Evolutionary conservation across 2,888 invertebrate species (phyloP).

Genomic region (Myopa testacea): DNA sequence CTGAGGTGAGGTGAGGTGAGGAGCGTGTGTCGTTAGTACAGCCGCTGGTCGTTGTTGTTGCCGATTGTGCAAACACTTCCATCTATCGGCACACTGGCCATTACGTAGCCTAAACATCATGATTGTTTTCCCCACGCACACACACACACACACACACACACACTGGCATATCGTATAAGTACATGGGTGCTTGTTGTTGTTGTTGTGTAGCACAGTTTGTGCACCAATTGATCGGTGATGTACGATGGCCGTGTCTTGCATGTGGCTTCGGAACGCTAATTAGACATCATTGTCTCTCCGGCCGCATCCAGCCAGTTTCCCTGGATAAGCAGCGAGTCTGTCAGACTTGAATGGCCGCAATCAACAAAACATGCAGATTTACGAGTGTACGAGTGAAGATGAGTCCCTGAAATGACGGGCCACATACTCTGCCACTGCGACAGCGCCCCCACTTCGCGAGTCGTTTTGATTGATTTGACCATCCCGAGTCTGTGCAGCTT

Average conservation of each 20-base stretch:
- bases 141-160: slow-evolving; percentile 13
- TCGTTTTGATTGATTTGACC: too few species aligned
- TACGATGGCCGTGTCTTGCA: slow-evolving; percentile 39
- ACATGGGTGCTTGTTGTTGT: neutral
- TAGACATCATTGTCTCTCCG: slow-evolving; percentile 2
- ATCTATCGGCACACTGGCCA: slow-evolving; percentile 37
- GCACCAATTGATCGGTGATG: slow-evolving; percentile 35
- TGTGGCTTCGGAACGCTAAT: slow-evolving; percentile 49
- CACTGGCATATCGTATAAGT: too few species aligned
- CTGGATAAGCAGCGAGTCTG: too few species aligned
- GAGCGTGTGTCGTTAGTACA: slow-evolving; percentile 58
- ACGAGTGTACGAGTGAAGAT: too few species aligned
- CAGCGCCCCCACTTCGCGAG: too few species aligned
- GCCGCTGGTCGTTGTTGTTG: slow-evolving; percentile 15
- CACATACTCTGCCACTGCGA: too few species aligned
- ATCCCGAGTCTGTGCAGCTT: too few species aligned
- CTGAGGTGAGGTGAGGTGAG: slow-evolving; percentile 55
- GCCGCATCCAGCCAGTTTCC: too few species aligned
- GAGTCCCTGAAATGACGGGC: too few species aligned
- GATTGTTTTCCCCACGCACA: slow-evolving; percentile 30
- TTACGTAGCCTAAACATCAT: slow-evolving; percentile 40
- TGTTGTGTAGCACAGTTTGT: slow-evolving; percentile 11
- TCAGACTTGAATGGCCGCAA: too few species aligned
- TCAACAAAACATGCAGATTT: too few species aligned
- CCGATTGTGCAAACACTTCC: slow-evolving; percentile 41